phyloP scores from a whole-genome alignment of 2,888 invertebrate species.

The Phania funesta region DNA sequence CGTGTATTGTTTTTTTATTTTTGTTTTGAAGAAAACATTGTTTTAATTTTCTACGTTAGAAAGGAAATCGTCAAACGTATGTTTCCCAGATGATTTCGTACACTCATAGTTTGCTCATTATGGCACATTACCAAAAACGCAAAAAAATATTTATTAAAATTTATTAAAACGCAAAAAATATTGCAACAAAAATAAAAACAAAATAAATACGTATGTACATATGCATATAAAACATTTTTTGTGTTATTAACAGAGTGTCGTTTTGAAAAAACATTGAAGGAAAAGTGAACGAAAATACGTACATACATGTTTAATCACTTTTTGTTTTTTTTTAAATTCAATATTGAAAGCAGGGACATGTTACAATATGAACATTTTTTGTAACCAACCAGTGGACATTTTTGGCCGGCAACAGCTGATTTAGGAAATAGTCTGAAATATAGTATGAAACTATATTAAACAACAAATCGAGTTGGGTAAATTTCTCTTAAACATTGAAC shows the following conservation, averaged over 20 bases:
- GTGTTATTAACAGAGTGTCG: not conserved
- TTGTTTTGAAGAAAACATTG: constrained; percentile 24
- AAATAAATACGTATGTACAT: not conserved
- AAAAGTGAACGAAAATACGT: not conserved
- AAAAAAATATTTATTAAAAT: constrained; percentile 67
- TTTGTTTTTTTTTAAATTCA: not conserved
- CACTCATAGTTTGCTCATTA: constrained; percentile 41
- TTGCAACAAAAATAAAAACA: not conserved
- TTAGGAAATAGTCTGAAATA: no score
- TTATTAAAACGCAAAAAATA: constrained; percentile 55
- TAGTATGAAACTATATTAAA: no score
- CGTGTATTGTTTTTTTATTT: constrained; percentile 16
- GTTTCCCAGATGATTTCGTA: constrained; percentile 29
- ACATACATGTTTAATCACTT: constrained; percentile 15
- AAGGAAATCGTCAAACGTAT: constrained; percentile 49
- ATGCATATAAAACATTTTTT: constrained; percentile 1
- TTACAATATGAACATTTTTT: not conserved
- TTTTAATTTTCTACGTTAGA: constrained; percentile 8
- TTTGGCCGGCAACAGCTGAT: no score
- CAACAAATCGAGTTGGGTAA: no score
- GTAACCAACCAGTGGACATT: no score
- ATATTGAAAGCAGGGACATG: not conserved
- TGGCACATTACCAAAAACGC: constrained; percentile 78
- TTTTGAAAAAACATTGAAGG: not conserved
- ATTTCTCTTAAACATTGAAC: no score